Conservation (phyloP, 1,140 invertebrate genomes). For the Parapsyche elsis region DNA sequence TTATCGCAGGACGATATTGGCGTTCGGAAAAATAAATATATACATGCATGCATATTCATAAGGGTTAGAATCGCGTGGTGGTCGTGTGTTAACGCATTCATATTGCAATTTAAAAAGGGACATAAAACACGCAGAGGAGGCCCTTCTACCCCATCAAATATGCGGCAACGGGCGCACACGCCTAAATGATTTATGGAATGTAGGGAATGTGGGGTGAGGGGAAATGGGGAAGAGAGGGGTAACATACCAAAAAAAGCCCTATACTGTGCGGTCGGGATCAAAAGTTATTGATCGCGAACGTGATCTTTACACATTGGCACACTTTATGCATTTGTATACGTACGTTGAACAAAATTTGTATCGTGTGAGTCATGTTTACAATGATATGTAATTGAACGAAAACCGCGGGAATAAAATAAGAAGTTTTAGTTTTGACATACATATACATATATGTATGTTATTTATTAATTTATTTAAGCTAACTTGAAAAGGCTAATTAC, state of each 20-base stretch:
- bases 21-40: not conserved
- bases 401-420: no score
- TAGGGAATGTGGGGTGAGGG: not conserved
- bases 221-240: not conserved
- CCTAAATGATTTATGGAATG: conserved; percentile 31
- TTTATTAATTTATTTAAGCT: no score
- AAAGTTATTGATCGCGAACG: not conserved
- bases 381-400: no score
- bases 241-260: not conserved
- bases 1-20: not conserved
- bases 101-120: conserved; percentile 40
- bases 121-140: conserved; percentile 19
- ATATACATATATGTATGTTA: no score
- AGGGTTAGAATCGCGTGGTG: conserved; percentile 2
- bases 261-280: not conserved
- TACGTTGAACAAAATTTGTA: no score
- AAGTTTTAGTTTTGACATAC: no score
- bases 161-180: not conserved
- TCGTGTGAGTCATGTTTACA: no score
- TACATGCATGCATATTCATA: conserved; percentile 30
- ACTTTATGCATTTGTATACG: no score
- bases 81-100: conserved; percentile 33
- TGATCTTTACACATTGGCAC: no score
- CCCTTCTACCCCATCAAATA: conserved; percentile 16
- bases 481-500: no score